Percentiles rank a stretch among this genome's conserved stretches.
These are phyloP conservation scores for Rhegmatorhina hoffmannsi DNA, from an alignment of 2,113 vertebrate genomes.

Conservation along the genomic window DNA sequence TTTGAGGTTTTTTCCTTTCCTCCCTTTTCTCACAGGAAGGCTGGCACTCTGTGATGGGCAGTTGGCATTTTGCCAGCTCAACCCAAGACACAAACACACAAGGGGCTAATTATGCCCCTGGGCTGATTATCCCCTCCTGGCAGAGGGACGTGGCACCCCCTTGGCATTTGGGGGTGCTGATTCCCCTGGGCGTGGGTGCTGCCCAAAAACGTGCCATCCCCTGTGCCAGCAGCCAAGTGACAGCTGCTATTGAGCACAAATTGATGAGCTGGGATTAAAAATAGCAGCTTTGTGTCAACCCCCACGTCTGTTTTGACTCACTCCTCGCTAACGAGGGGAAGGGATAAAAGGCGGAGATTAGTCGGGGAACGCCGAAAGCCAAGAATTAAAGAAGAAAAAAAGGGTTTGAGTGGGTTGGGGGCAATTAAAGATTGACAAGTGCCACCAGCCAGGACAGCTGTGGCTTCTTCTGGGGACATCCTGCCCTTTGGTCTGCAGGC, in stretches of 20 bases:
- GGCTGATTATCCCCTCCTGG: too few species aligned
- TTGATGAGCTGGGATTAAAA: constrained; percentile 48
- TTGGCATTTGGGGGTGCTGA: background rate
- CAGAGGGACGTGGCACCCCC: too few species aligned
- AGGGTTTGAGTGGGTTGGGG: background rate
- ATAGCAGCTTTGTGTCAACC: constrained; percentile 21
- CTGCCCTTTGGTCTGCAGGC: background rate
- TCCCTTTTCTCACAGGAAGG: too few species aligned
- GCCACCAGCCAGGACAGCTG: background rate
- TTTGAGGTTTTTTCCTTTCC: too few species aligned
- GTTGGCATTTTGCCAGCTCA: too few species aligned
- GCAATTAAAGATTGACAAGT: background rate
- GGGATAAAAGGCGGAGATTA: constrained; percentile 51
- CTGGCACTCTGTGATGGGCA: too few species aligned
- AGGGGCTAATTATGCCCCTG: too few species aligned
- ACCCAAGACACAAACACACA: too few species aligned
- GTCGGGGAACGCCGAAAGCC: background rate
- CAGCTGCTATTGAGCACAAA: constrained; percentile 42
- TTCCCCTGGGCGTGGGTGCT: background rate
- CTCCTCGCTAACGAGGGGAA: constrained; percentile 48
- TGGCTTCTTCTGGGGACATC: background rate
- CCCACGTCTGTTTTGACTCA: constrained; percentile 50
- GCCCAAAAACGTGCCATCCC: background rate
- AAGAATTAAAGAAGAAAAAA: constrained; percentile 1
- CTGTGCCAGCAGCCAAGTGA: background rate